phyloP scores from a whole-genome alignment of 2,888 invertebrate genomes.

The Dendrolimus pini region DNA sequence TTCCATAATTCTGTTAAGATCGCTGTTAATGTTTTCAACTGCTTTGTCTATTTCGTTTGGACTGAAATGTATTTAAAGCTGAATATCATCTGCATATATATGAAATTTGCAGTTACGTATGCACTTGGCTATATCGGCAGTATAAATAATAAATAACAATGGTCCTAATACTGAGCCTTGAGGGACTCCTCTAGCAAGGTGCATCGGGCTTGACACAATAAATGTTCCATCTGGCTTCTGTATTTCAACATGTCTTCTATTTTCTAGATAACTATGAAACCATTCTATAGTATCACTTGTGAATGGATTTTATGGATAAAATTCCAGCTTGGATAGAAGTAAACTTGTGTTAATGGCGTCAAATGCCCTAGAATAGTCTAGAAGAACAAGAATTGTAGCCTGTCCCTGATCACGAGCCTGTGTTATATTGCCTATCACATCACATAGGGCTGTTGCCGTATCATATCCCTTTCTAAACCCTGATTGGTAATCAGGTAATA shows the following conservation, averaged over 20 bases:
- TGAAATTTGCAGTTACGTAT: no score
- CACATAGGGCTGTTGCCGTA: conserved; percentile 10
- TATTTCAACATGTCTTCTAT: conserved; percentile 7
- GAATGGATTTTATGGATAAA: conserved; percentile 15
- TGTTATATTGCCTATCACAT: conserved; percentile 12
- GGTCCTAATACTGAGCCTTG: no score
- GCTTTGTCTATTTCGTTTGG: no score
- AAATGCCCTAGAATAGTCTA: conserved; percentile 16
- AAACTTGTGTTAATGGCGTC: conserved; percentile 10
- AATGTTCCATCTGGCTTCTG: no score
- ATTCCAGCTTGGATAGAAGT: conserved; percentile 9
- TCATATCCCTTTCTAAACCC: conserved; percentile 14
- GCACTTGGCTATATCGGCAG: no score
- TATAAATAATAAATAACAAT: conserved; percentile 5
- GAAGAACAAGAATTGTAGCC: conserved; percentile 9
- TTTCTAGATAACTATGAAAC: conserved; percentile 12
- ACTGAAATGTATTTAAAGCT: no score
- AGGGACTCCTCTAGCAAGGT: no score
- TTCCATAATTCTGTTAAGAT: no score
- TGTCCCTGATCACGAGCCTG: conserved; percentile 10
- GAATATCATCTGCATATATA: no score
- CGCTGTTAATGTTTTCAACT: no score
- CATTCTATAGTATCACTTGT: conserved; percentile 5
- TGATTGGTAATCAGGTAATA: conserved; percentile 2
- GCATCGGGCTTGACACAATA: no score